Percentiles rank a stretch among this genome's conserved stretches.
Conservation (phyloP, 2,888 invertebrate genomes). For the Eupithecia subumbrata region DNA sequence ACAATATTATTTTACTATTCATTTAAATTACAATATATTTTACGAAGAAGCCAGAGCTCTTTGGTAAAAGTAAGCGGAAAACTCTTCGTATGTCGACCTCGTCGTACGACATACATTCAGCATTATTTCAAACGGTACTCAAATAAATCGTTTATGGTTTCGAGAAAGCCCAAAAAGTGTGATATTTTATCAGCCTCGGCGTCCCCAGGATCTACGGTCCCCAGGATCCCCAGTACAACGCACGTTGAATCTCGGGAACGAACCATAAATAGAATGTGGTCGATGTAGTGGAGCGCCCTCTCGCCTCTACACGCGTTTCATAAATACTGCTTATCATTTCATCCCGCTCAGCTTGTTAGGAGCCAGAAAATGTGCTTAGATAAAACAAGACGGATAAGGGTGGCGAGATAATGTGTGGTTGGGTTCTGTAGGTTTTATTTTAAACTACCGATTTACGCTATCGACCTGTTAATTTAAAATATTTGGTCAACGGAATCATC, state of each 20-base stretch:
- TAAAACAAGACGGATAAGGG: neutral
- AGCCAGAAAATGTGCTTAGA: neutral
- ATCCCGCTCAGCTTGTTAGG: neutral
- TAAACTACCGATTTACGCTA: neutral
- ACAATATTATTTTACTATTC: too few relatives aligned
- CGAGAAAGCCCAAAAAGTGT: neutral
- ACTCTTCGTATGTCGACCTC: neutral
- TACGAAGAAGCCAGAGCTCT: neutral
- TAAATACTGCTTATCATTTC: slow-evolving; percentile 7
- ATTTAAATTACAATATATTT: too few relatives aligned
- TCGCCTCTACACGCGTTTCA: neutral
- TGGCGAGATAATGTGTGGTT: neutral
- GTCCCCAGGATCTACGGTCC: neutral
- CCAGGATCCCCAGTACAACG: too few relatives aligned
- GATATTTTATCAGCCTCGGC: neutral
- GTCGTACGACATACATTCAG: neutral
- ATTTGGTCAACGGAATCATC: neutral
- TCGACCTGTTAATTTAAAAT: neutral
- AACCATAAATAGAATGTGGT: neutral
- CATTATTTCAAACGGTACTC: neutral
- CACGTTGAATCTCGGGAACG: neutral
- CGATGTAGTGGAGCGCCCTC: neutral
- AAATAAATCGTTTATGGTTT: neutral
- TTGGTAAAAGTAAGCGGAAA: too few relatives aligned
- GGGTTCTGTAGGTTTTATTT: neutral